Evolutionary conservation across 2,113 vertebrate genomes (phyloP).

Genomic region (Grammatotria lemairii): DNA sequence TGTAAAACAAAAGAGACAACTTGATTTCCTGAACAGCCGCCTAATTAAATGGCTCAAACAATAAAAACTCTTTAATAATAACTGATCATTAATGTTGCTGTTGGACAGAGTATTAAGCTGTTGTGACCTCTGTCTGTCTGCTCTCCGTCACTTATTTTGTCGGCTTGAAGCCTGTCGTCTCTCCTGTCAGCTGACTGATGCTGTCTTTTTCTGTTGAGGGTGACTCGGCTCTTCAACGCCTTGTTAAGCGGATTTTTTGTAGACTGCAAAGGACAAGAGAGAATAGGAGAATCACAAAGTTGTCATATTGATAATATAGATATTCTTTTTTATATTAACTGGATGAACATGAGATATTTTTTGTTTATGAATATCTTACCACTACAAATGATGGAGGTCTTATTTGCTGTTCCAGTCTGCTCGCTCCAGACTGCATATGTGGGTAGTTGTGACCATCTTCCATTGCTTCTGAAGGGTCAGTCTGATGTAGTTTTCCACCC

Average conservation of each 20-base stretch:
- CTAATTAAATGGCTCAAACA: background rate
- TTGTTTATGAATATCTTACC: conserved; percentile 4
- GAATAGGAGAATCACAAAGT: background rate
- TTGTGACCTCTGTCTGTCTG: background rate
- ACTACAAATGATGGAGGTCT: background rate
- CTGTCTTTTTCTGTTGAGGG: conserved; percentile 58
- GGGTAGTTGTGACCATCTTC: conserved; percentile 20
- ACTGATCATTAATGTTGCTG: background rate
- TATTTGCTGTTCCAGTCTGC: background rate
- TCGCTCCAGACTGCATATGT: background rate
- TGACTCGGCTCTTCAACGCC: background rate
- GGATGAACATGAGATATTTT: background rate
- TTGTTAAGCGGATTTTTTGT: background rate
- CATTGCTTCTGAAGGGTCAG: conserved; percentile 43
- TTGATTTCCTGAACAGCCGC: background rate
- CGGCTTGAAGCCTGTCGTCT: background rate
- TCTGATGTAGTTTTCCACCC: background rate
- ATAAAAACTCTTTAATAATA: background rate
- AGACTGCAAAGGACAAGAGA: conserved; percentile 7
- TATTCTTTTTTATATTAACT: background rate
- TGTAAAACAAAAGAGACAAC: background rate
- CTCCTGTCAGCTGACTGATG: conserved; percentile 5
- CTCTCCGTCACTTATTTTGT: background rate
- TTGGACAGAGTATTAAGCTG: background rate
- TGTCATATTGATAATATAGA: background rate